Evolutionary conservation across 2,888 invertebrate species (phyloP).

Genomic region (Hoplodrina blanda): DNA sequence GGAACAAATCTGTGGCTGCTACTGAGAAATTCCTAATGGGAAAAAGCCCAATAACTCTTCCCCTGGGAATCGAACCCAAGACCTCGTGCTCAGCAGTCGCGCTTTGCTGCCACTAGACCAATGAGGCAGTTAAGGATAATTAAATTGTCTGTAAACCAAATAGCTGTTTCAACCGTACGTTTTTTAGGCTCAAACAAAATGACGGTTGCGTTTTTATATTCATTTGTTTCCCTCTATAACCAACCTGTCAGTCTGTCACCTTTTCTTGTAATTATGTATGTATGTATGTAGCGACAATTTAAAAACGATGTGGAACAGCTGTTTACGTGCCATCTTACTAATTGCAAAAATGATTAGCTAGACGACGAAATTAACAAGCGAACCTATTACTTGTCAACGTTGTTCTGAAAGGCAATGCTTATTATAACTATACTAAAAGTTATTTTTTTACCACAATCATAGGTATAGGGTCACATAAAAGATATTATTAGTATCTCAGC

Average conservation of each 20-base stretch:
- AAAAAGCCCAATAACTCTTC: too few species aligned
- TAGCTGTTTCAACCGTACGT: too few species aligned
- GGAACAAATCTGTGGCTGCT: too few species aligned
- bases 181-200: constrained; percentile 33
- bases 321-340: constrained; percentile 1
- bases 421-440: too few species aligned
- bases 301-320: constrained; percentile 15
- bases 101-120: too few species aligned
- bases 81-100: too few species aligned
- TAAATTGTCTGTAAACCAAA: too few species aligned
- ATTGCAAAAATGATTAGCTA: constrained; percentile 10
- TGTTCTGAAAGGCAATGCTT: not conserved
- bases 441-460: not conserved
- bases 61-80: too few species aligned
- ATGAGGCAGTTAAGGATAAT: too few species aligned
- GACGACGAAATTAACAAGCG: not conserved
- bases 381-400: not conserved
- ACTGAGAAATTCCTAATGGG: too few species aligned
- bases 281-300: constrained; percentile 2
- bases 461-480: too few species aligned
- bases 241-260: constrained; percentile 31
- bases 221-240: constrained; percentile 21
- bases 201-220: constrained; percentile 15
- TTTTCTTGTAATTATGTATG: constrained; percentile 38
- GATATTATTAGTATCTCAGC: not conserved